Evolutionary conservation across 2,888 invertebrate genomes (phyloP).

Genomic region (Caenorhabditis plicata): DNA sequence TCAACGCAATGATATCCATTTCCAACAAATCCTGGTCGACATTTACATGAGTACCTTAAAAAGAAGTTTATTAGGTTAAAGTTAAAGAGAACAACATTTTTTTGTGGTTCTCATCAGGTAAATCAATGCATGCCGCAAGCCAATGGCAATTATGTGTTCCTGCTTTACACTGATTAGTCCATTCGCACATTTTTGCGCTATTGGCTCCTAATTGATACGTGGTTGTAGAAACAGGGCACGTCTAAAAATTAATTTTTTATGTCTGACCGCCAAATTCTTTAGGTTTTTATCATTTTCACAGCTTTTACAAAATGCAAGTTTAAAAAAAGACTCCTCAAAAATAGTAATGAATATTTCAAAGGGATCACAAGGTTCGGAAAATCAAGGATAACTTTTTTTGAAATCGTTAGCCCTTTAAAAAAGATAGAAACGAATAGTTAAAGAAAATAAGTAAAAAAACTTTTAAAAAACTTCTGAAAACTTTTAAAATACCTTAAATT

Average conservation of each 20-base stretch:
- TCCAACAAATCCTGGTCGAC: constrained; percentile 49
- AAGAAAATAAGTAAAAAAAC: too few relatives aligned
- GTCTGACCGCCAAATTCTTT: neutral
- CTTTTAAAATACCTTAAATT: too few relatives aligned
- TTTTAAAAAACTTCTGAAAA: too few relatives aligned
- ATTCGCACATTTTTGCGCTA: constrained; percentile 38
- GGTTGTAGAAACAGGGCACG: constrained; percentile 41
- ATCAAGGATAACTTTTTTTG: too few relatives aligned
- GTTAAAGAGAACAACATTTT: constrained; percentile 15
- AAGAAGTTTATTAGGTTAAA: neutral
- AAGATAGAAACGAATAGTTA: too few relatives aligned
- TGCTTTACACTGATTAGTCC: constrained; percentile 48
- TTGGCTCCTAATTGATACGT: constrained; percentile 39
- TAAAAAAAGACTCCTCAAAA: too few relatives aligned
- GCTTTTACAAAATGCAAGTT: too few relatives aligned
- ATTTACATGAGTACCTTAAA: constrained; percentile 45
- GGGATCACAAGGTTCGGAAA: neutral
- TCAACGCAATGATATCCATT: constrained; percentile 47
- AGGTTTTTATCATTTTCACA: too few relatives aligned
- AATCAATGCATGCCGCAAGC: constrained; percentile 49
- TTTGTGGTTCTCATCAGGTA: constrained; percentile 44
- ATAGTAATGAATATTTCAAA: too few relatives aligned
- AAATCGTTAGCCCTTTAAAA: too few relatives aligned
- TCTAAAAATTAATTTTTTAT: neutral
- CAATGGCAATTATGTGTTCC: constrained; percentile 48